Conservation (phyloP, 2,888 invertebrate species). For the Cylindroiulus punctatus region DNA sequence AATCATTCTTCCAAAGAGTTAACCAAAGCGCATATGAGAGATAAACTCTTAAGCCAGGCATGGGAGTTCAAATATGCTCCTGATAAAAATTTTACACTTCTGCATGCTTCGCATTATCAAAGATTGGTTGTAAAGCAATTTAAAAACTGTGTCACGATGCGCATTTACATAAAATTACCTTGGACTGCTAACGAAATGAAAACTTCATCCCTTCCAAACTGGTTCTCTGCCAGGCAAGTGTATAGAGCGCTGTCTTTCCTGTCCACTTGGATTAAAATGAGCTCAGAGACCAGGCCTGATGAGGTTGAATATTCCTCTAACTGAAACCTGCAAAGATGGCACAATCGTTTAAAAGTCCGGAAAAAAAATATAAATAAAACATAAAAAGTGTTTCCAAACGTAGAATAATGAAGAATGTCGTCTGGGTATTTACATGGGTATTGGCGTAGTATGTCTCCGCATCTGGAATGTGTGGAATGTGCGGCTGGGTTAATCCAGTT, state of each 20-base stretch:
- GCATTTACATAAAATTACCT: conserved; percentile 56
- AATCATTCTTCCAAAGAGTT: conserved; percentile 38
- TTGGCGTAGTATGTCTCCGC: no score
- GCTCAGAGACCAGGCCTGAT: conserved; percentile 54
- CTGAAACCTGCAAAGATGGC: conserved; percentile 9
- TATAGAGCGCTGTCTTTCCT: conserved; percentile 58
- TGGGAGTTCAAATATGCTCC: conserved; percentile 2
- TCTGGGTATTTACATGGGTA: no score
- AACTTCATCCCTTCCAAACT: conserved; percentile 57
- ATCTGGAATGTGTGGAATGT: no score
- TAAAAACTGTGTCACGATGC: neutral
- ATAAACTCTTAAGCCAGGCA: neutral
- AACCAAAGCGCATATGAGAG: neutral
- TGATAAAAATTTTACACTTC: conserved; percentile 1
- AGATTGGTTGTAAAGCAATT: conserved; percentile 24
- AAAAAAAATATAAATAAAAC: neutral
- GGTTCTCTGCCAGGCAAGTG: conserved; percentile 58
- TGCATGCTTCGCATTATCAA: neutral
- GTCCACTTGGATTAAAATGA: conserved; percentile 57
- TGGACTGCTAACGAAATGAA: conserved; percentile 58
- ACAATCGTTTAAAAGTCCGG: no score
- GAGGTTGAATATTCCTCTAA: conserved; percentile 52
- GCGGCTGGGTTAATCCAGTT: no score
- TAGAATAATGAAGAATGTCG: no score
- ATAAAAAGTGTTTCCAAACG: no score